These are phyloP conservation scores for Xiphorhynchus erythropygius DNA, from an alignment of 2,797 vertebrate species.

Conservation along the genomic window DNA sequence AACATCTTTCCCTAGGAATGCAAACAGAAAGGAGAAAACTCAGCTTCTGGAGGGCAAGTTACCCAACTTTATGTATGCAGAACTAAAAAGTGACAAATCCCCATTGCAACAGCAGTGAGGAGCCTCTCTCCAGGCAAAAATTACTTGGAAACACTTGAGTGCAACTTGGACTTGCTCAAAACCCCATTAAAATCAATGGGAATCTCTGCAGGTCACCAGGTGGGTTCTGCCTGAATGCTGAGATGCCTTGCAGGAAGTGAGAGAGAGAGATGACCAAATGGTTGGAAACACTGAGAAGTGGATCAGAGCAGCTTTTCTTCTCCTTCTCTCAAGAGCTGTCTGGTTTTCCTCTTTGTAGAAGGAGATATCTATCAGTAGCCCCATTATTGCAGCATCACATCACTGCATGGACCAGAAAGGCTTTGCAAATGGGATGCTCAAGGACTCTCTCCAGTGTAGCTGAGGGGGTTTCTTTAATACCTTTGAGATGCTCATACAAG, in stretches of 20 bases:
- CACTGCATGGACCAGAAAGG: not conserved
- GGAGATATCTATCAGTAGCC: not conserved
- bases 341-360: not conserved
- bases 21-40: not conserved
- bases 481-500: not conserved
- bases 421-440: not conserved
- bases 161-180: not conserved
- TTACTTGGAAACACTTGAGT: not conserved
- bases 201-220: not conserved
- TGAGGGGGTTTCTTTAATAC: not conserved
- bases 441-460: not conserved
- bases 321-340: not conserved
- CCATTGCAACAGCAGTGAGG: not conserved
- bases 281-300: not conserved
- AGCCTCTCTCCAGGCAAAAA: not conserved
- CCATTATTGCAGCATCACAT: not conserved
- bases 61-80: not conserved
- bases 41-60: not conserved
- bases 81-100: not conserved
- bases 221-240: not conserved
- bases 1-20: slow-evolving; percentile 52
- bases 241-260: not conserved
- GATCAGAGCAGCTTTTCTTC: not conserved
- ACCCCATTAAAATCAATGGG: not conserved
- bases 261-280: not conserved